Evolutionary conservation across 1,140 invertebrate species (phyloP), one percentile per base, ranked within the genome.

Genomic region (Bilobella aurantiaca): DNA sequence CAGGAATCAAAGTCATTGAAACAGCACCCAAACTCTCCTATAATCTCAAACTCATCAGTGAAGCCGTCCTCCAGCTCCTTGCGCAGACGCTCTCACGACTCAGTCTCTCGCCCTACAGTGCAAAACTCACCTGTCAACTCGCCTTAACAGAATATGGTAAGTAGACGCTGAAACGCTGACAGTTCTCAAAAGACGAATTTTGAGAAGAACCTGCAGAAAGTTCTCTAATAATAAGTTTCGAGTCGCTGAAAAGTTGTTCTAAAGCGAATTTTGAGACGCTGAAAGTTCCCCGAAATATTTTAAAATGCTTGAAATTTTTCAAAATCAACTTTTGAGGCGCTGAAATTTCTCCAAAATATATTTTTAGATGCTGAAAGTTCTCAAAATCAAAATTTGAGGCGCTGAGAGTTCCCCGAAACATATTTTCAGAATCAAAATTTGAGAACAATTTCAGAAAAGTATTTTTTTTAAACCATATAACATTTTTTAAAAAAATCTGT

Each of bases 1-100:
- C 89, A 46, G 70, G 83, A 89, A 63, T 88, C 83, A 73, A 91
- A 90, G 87, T 91, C 25, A 78, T 85, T 64, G 74, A 80, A 32
- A 79, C 80, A 65, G 79, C 83, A 23, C 85, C 85, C 8, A 81
- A 81, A 46, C 74, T 87, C 46, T 78, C 80, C 23, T 80, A 78
- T 68, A 79, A 77, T 62, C 65, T 84, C 30, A 75, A 79, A 64
- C 78, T 81, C 64, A 71, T 84, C 68, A 81, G 78, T 66, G 78
- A 79, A 75, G 83, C 80, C 66, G 76, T 84, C 28, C 75, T 84
- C 69, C 78, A 84, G 34, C 80, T 84, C 65, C 61, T 85, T 47
- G 77, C 75, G 29, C 63, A 72, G 57, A 63, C 71, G 8, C 21
- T 72, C 8, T 32, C 63, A n/a, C 68, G 63, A 31, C 60, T 64